Base-by-base conservation (phyloP, 2,888 invertebrate species). In the Mythimna ferrago region DNA sequence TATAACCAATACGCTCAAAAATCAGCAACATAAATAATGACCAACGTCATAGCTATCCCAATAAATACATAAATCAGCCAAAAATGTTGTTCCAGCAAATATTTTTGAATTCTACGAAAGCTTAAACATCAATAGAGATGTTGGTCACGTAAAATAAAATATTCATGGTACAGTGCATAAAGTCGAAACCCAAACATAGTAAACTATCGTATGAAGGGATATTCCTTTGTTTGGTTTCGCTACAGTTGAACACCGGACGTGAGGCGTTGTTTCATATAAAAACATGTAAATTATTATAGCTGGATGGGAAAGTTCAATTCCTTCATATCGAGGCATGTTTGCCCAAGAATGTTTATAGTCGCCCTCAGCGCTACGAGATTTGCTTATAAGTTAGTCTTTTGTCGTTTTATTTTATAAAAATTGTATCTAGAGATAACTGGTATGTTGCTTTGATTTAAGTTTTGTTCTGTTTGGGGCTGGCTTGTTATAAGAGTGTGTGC, bases 111-210 rank as follows among this genome's bases (percentile, higher is more conserved):
- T 70, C 64, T 60, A 48, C 74, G 69, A 81, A 78, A 73, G 61
- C 74, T 86, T 75, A 86, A 84, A 81, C 79, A 78, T 74, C 79
- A 67, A 84, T 84, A 84, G 79, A 84, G 86, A 84, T 84, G 86
- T 84, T 79, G 86, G 84, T 84, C 86, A 84, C 86, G 85, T 86
- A 82, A 82, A 86, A 82, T 82, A 86, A 84, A 84, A 84, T 84
- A 86, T 86, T 86, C 85, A 77, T 82, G 76, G 85, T 85, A 82
- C 82, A 84, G 73, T 86, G 86, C 85, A 84, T 86, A 84, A 82
- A 85, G 86, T 76, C 72, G 76, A 70, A 79, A 76, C 76, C 73
- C 80, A 78, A 80, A 82, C 80, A 76, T 53, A 76, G 78, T 80
- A 85, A 87, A 86, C 78, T 79, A 82, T 86, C 78, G 80, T 72